Evolutionary conservation across 2,888 invertebrate species (phyloP), one percentile per base, ranked within the genome.

Genomic region (Lithophane leautieri): DNA sequence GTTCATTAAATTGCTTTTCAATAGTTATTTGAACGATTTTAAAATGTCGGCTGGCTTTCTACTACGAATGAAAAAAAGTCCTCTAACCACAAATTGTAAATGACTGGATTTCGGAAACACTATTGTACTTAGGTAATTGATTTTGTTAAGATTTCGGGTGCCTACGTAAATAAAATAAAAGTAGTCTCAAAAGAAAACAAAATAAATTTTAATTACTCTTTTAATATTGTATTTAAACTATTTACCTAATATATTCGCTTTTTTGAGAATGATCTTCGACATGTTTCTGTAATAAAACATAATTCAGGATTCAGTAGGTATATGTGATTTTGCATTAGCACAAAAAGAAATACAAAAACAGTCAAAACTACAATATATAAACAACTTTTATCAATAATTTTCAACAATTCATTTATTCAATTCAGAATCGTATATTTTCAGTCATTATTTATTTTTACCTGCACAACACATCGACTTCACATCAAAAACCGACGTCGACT

Each of bases 11-110:
- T 34, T 83, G 70, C 34, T 76, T 56, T 82, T 72, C 66, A 74
- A 69, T 70, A 80, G 50, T 50, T 61, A 77, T 83, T 80, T 60
- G 54, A 75, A 75, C 80, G 19, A 77, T 75, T 72, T 77, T 54
- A 70, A 72, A 86, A 79, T 61, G 34, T 58, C 19, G 50, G 28
- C 34, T 73, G 42, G 50, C 40, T 83, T 71, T 58, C 65, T 58
- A 62, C 34, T 58, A 25, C n/a, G 44, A 52, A 66, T 42, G 79
- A 78, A 73, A 71, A n/a, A 66, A 83, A 73, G 40, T 61, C 62
- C 12, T 62, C 61, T 58, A 16, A 71, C 40, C 40, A 56, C 28
- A 25, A 68, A 76, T 65, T 52, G 56, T 72, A 28, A 70, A 68
- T 58, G 28, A 63, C 34, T 63, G 34, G 7, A 25, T 25, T 62